Percentiles rank a stretch among this genome's conserved stretches.
These are phyloP conservation scores for Leptopilina drosophilae DNA, from an alignment of 2,888 invertebrate species.

Conservation along the genomic window DNA sequence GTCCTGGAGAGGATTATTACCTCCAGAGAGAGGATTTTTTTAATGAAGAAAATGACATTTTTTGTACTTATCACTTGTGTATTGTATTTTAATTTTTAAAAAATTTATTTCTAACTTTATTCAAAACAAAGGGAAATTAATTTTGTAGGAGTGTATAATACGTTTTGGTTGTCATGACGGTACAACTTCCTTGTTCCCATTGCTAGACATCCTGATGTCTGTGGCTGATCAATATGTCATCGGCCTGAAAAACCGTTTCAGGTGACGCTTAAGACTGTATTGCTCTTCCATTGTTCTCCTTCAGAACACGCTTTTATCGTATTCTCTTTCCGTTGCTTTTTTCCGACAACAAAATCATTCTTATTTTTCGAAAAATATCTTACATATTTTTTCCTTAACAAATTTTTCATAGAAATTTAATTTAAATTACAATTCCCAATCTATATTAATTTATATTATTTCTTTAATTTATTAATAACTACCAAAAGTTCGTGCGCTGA, in stretches of 20 bases:
- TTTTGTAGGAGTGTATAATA: slow-evolving; percentile 48
- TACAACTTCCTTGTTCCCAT: slow-evolving; percentile 57
- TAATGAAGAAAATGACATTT: no score
- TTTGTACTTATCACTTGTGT: no score
- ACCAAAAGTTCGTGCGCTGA: no score
- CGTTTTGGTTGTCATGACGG: slow-evolving; percentile 53
- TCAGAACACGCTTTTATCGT: not conserved
- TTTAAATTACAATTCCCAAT: no score
- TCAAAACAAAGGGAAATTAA: slow-evolving; percentile 35
- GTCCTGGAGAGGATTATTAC: no score
- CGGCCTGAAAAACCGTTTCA: slow-evolving; percentile 59
- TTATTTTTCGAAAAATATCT: not conserved
- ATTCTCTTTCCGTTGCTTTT: not conserved
- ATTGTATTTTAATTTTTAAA: not conserved
- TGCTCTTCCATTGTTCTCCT: slow-evolving; percentile 12
- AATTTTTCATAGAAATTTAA: no score
- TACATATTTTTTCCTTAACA: no score
- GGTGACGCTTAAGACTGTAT: slow-evolving; percentile 20
- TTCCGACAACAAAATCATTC: not conserved
- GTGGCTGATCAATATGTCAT: slow-evolving; percentile 68
- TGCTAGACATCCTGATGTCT: slow-evolving; percentile 63
- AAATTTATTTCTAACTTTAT: slow-evolving; percentile 38
- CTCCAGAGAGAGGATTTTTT: no score
- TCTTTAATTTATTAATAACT: no score
- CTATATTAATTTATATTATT: no score